Evolutionary conservation across 2,113 vertebrate species (phyloP).

Genomic region (Pollimyrus isidori): DNA sequence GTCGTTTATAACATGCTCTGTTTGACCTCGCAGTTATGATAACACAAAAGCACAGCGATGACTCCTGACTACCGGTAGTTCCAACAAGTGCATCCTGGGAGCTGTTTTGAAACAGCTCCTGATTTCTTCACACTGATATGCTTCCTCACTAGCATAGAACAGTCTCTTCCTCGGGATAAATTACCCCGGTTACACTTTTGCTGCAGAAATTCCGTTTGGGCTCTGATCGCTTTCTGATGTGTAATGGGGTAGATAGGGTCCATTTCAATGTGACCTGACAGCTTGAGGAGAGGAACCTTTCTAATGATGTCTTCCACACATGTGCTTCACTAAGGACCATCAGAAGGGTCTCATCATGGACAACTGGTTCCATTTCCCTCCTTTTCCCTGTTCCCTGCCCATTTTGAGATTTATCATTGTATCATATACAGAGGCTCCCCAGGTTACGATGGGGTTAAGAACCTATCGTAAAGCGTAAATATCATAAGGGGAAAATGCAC

Average conservation of each 20-base stretch:
- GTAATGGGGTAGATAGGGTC: neutral
- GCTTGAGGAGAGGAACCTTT: neutral
- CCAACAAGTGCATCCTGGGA: neutral
- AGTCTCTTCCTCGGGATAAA: neutral
- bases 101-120: neutral
- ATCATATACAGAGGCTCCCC: neutral
- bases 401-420: neutral
- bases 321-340: neutral
- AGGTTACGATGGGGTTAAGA: too few species aligned
- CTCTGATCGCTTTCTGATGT: neutral
- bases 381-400: neutral
- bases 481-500: too few species aligned
- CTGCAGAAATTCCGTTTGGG: neutral
- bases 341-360: neutral
- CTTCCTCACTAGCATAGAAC: neutral
- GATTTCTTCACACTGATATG: neutral
- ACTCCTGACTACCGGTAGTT: neutral
- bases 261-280: neutral
- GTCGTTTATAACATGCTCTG: neutral
- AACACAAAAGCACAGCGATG: neutral
- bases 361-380: neutral
- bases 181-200: neutral
- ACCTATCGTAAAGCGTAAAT: too few species aligned
- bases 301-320: neutral
- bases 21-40: neutral